Base-by-base conservation (phyloP, 2,113 vertebrate species). In the Cyrtonyx montezumae region DNA sequence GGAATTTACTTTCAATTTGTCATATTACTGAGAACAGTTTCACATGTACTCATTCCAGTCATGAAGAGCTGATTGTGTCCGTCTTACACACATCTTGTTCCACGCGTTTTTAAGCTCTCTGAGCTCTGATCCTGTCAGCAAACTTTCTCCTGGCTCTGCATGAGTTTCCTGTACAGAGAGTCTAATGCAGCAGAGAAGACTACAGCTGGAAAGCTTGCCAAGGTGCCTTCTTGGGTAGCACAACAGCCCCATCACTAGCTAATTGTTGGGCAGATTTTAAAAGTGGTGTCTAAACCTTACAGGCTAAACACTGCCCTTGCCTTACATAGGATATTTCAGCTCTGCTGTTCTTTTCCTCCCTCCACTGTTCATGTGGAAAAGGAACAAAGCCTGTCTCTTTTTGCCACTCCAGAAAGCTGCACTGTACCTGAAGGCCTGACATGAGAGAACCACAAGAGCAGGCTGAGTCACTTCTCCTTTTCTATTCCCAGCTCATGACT, bases 1-100 rank as follows among this genome's bases (percentile, higher is more conserved):
- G 66, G 80, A n/a, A 53, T 67, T 94, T 66, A 26, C 20, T 95
- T 94, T 76, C 87, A 81, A 21, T 46, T 28, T 36, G 26, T 59
- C 74, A 87, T 76, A 75, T n/a, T 83, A 78, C 62, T 26, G 32
- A 86, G 56, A 46, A 51, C 37, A 71, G 74, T 68, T 95, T 91
- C 85, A 79, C 21, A 71, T 28, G 26, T 78, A 78, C 56, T 70
- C 20, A 83, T 71, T 68, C 79, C 76, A 70, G 49, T 62, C 45
- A 25, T 23, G 21, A 83, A 73, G 42, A 90, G 59, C 32, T 81
- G 56, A 79, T 36, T 63, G 49, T 34, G 63, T 23, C 55, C 21
- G 13, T 89, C 65, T n/a, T 5, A 3, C 22, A 62, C 8, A 45
- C 5, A 40, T 65, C 58, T 62, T 76, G 37, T 56, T 93, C 81